A percentile compares a stretch with the other conserved stretches of the same genome.
These are phyloP conservation scores for Erpetoichthys calabaricus DNA, from an alignment of 2,797 vertebrate species.

Conservation along the genomic window DNA sequence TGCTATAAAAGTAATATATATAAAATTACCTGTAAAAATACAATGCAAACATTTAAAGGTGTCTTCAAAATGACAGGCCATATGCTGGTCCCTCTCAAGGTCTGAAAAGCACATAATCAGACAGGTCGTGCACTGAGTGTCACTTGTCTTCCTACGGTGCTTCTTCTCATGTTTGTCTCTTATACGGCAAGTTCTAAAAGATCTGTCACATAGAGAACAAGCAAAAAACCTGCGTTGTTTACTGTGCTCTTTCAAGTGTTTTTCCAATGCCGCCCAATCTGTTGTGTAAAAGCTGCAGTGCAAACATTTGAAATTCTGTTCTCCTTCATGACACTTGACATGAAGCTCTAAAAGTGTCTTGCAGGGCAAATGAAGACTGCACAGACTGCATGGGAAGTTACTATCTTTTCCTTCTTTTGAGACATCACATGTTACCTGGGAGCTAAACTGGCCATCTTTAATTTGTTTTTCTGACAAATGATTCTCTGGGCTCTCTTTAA, in stretches of 20 bases:
- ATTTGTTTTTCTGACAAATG: conserved; percentile 1
- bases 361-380: conserved; percentile 9
- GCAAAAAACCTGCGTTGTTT: conserved; percentile 15
- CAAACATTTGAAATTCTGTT: conserved; percentile 28
- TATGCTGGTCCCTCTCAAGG: conserved; percentile 19
- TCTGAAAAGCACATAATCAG: conserved; percentile 23
- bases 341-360: conserved; percentile 22
- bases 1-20: background rate
- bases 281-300: conserved; percentile 24
- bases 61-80: conserved; percentile 19
- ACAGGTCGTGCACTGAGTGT: conserved; percentile 11
- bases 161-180: conserved; percentile 20
- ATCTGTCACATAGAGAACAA: conserved; percentile 18
- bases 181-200: conserved; percentile 20
- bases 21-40: conserved; percentile 32
- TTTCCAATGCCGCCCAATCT: conserved; percentile 37
- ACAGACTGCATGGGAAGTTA: conserved; percentile 17
- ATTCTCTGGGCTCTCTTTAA: conserved; percentile 8
- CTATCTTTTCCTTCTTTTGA: conserved; percentile 12
- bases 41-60: conserved; percentile 21
- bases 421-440: conserved; percentile 1
- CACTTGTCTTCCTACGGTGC: conserved; percentile 10
- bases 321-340: conserved; percentile 21
- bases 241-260: conserved; percentile 28
- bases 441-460: background rate